Evolutionary conservation across 2,888 invertebrate species (phyloP).

Genomic region (Cryptus armator): DNA sequence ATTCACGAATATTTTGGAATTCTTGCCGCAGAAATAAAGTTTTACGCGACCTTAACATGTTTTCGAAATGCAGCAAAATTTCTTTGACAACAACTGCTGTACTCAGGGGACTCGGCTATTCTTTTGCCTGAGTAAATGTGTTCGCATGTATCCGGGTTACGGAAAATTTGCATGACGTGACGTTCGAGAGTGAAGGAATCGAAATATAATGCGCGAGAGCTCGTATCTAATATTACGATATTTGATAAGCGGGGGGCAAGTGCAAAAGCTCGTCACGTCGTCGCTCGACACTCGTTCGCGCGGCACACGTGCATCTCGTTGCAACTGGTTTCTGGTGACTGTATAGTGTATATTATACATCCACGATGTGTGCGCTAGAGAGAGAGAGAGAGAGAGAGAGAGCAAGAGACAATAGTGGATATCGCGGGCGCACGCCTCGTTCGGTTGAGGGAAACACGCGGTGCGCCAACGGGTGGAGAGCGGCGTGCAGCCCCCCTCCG

Average conservation of each 20-base stretch:
- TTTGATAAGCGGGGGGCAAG: conserved; percentile 47
- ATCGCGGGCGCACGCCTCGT: conserved; percentile 27
- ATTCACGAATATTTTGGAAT: too few species aligned
- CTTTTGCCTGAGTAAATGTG: neutral
- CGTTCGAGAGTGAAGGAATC: conserved; percentile 1
- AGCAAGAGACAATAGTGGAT: conserved; percentile 32
- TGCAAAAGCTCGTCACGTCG: conserved; percentile 67
- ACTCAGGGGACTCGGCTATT: too few species aligned
- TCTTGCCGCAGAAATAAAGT: too few species aligned
- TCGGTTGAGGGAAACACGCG: conserved; percentile 38
- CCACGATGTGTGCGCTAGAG: conserved; percentile 20
- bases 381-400: conserved; percentile 3
- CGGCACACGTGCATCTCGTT: conserved; percentile 37
- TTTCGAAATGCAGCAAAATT: too few species aligned
- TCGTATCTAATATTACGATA: conserved; percentile 27
- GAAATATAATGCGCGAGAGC: neutral
- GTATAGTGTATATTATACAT: conserved; percentile 27
- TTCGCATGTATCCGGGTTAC: neutral
- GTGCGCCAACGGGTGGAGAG: conserved; percentile 26
- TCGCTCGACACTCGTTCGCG: conserved; percentile 20
- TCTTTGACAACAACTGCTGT: too few species aligned
- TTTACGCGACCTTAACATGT: too few species aligned
- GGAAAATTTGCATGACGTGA: neutral
- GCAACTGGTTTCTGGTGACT: conserved; percentile 38
- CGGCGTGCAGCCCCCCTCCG: conserved; percentile 33